Evolutionary conservation across 2,113 vertebrate species (phyloP).

Genomic region (Ctenomys sociabilis): DNA sequence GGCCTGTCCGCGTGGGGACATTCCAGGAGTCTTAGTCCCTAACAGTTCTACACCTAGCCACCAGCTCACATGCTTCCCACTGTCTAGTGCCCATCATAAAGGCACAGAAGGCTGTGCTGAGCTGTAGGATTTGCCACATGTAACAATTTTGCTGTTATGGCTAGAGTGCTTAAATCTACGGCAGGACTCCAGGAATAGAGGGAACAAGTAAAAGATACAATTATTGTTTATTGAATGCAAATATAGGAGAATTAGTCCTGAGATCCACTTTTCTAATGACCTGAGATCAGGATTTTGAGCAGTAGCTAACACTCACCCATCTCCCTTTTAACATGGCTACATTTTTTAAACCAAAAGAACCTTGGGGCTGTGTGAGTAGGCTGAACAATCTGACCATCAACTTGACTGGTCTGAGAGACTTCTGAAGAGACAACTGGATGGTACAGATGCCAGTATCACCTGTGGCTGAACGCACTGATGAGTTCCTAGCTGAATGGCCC

Average conservation of each 20-base stretch:
- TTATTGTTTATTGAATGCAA: not conserved
- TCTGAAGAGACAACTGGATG: not conserved
- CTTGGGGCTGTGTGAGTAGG: rapidly evolving
- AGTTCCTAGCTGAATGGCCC: not conserved
- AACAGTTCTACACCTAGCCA: too few relatives aligned
- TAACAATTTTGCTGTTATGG: not conserved
- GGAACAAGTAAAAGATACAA: not conserved
- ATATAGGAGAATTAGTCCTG: not conserved
- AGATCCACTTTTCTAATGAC: not conserved
- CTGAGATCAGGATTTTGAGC: not conserved
- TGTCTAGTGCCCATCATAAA: not conserved
- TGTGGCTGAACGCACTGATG: not conserved
- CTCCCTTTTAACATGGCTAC: not conserved
- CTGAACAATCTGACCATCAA: not conserved
- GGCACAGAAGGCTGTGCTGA: not conserved
- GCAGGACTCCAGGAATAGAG: not conserved
- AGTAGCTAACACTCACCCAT: not conserved
- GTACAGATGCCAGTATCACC: not conserved
- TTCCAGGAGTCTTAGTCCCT: not conserved
- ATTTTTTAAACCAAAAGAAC: not conserved
- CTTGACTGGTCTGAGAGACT: not conserved
- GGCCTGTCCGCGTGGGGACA: not conserved
- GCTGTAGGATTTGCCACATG: not conserved
- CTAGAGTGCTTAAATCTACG: not conserved
- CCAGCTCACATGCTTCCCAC: not conserved